A percentile compares a stretch with the other conserved stretches of the same genome.
Evolutionary conservation across 2,888 invertebrate species (phyloP).

Genomic region (Chaitophorus viminalis): DNA sequence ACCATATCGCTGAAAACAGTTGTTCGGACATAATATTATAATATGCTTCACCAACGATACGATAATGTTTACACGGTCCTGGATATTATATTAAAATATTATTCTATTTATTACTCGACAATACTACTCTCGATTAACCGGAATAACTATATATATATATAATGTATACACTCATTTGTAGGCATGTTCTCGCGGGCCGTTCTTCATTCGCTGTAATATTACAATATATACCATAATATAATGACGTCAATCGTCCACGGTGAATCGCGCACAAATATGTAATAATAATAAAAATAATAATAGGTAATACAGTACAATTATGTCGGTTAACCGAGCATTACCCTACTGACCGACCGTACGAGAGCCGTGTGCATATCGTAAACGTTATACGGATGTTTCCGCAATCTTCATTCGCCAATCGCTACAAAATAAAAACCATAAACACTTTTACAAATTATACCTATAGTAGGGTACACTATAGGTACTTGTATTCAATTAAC

Average conservation of each 20-base stretch:
- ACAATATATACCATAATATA: too few relatives aligned
- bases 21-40: not conserved
- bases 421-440: too few relatives aligned
- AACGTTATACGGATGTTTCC: constrained; percentile 1
- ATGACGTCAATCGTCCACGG: not conserved
- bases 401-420: not conserved
- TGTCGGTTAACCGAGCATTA: constrained; percentile 41
- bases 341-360: constrained; percentile 35
- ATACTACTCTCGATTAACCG: constrained; percentile 41
- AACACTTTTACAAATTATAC: too few relatives aligned
- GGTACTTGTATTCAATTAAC: not conserved
- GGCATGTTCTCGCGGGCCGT: constrained; percentile 16
- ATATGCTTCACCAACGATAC: not conserved
- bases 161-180: not conserved
- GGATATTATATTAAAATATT: not conserved
- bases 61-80: constrained; percentile 15
- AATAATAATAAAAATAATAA: too few relatives aligned
- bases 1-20: constrained; percentile 15
- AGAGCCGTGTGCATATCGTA: not conserved
- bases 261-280: too few relatives aligned
- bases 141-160: too few relatives aligned
- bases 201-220: too few relatives aligned
- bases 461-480: too few relatives aligned
- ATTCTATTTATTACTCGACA: not conserved
- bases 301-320: too few relatives aligned